These are phyloP conservation scores for Haemorhous mexicanus DNA, from an alignment of 2,113 vertebrate genomes.

Conservation along the genomic window DNA sequence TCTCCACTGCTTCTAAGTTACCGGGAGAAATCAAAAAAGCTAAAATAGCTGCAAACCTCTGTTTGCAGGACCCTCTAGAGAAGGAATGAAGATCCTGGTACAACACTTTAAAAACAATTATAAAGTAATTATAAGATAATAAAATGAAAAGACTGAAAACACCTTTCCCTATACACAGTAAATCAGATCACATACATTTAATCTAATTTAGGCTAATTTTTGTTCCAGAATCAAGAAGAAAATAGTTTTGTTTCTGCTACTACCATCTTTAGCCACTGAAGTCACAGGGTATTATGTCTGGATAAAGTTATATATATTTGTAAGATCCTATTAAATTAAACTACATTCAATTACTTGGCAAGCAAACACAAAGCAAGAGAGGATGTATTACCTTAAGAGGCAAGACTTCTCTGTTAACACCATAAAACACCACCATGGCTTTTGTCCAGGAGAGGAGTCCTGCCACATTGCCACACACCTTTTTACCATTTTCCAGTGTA, in stretches of 20 bases:
- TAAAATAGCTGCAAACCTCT: background rate
- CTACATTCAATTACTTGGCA: background rate
- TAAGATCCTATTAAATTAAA: background rate
- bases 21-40: background rate
- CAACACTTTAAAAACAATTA: background rate
- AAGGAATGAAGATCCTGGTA: background rate
- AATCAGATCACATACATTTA: background rate
- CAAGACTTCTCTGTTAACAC: conserved; percentile 77
- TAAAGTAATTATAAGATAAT: background rate
- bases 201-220: background rate
- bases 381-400: conserved; percentile 75
- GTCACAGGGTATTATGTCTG: background rate
- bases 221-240: background rate
- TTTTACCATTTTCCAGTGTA: conserved; percentile 68
- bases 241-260: background rate
- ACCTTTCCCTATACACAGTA: background rate
- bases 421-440: conserved; percentile 78
- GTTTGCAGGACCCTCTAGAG: background rate
- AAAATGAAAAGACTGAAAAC: background rate
- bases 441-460: conserved; percentile 80
- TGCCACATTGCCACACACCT: conserved; percentile 81
- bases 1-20: background rate
- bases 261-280: background rate
- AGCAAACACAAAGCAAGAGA: background rate
- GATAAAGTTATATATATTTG: background rate